Conservation (phyloP, 2,797 vertebrate species). For the Nyctalus aviator region DNA sequence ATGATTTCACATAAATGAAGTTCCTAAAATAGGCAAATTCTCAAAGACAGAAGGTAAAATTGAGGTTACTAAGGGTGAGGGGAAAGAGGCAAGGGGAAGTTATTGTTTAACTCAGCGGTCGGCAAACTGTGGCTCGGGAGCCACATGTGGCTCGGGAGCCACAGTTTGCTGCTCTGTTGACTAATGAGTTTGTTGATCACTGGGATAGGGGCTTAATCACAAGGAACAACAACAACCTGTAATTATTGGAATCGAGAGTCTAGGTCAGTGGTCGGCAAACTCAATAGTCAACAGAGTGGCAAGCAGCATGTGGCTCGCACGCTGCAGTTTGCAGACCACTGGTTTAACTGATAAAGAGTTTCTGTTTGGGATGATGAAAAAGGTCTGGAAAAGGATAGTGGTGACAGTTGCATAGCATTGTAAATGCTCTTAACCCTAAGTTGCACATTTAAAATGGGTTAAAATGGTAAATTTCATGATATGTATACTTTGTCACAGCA, state of each 20-base stretch:
- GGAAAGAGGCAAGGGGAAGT: not conserved
- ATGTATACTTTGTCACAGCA: not conserved
- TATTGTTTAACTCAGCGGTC: not conserved
- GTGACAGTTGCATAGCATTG: not conserved
- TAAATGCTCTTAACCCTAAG: constrained; percentile 7
- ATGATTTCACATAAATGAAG: not conserved
- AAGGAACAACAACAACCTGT: too few relatives aligned
- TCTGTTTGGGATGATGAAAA: not conserved
- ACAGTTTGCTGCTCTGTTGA: too few relatives aligned
- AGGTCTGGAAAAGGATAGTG: not conserved
- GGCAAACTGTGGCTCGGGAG: too few relatives aligned
- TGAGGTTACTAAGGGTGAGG: not conserved
- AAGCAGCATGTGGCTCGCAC: too few relatives aligned
- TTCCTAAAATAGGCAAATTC: not conserved
- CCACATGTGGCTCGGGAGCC: too few relatives aligned
- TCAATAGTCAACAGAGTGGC: too few relatives aligned
- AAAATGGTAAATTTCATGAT: not conserved
- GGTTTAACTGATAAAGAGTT: not conserved
- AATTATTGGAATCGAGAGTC: too few relatives aligned
- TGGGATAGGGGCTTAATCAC: too few relatives aligned
- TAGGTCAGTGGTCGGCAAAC: too few relatives aligned
- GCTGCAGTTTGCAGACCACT: too few relatives aligned
- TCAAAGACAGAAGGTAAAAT: not conserved
- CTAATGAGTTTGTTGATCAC: too few relatives aligned
- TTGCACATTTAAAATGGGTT: not conserved